Conservation (phyloP, 2,113 vertebrate genomes). For the Alectura lathami region DNA sequence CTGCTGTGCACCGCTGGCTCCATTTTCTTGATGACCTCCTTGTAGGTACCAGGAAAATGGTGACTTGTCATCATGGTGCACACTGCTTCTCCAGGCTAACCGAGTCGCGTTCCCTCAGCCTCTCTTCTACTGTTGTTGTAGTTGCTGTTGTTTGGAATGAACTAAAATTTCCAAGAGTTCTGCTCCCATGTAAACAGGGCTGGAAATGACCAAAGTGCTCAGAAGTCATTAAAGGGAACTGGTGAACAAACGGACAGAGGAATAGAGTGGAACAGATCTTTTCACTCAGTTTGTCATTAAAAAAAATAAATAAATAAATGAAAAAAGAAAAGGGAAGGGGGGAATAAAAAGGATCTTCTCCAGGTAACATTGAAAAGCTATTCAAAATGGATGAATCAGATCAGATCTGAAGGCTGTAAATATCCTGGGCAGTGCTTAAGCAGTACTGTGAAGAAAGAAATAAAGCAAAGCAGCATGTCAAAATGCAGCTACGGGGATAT, state of each 20-base stretch:
- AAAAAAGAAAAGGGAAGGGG: too few relatives aligned
- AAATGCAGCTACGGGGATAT: background rate
- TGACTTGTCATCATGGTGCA: background rate
- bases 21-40: background rate
- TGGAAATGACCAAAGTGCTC: background rate
- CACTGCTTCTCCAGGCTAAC: background rate
- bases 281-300: background rate
- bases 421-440: conserved; percentile 34
- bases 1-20: background rate
- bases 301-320: background rate
- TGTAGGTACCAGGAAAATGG: background rate
- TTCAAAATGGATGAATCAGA: conserved; percentile 9
- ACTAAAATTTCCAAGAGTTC: background rate
- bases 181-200: background rate
- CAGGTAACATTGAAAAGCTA: background rate
- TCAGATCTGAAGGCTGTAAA: conserved; percentile 26
- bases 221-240: background rate
- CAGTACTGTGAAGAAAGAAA: background rate
- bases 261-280: background rate
- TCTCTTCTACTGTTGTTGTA: background rate
- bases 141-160: background rate
- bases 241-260: background rate
- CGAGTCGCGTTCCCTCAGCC: background rate
- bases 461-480: background rate
- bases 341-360: background rate